Conservation (phyloP, 2,888 invertebrate genomes). For the Anticlea derivata region DNA sequence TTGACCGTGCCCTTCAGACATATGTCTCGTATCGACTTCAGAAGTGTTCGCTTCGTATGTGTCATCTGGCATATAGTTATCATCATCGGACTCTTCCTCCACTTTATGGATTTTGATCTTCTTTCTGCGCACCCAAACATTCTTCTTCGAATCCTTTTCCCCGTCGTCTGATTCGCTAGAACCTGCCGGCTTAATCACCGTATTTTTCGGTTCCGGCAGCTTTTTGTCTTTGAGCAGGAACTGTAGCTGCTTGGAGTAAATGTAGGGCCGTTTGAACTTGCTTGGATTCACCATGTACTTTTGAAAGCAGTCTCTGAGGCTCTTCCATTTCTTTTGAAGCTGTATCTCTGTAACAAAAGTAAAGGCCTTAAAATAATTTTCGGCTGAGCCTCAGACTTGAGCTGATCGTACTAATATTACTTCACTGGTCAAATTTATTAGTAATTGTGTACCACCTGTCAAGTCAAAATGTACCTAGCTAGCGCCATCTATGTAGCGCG, state of each 20-base stretch:
- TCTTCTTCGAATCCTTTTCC: constrained; percentile 26
- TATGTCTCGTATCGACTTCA: constrained; percentile 4
- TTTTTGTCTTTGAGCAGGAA: constrained; percentile 62
- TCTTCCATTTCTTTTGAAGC: constrained; percentile 79
- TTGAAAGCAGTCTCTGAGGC: constrained; percentile 71
- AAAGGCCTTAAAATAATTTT: background rate
- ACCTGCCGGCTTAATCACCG: constrained; percentile 28
- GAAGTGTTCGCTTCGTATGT: constrained; percentile 6
- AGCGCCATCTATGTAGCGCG: constrained; percentile 38
- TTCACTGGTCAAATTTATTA: no score
- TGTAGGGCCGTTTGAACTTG: constrained; percentile 64
- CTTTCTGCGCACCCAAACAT: constrained; percentile 56
- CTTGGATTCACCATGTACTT: constrained; percentile 66
- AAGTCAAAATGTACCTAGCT: background rate
- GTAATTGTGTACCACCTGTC: no score
- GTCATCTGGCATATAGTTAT: constrained; percentile 35
- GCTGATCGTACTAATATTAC: no score
- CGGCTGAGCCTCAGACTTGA: no score
- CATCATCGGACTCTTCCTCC: constrained; percentile 56
- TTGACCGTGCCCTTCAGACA: constrained; percentile 42
- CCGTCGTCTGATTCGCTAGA: constrained; percentile 60
- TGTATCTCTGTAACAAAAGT: constrained; percentile 66
- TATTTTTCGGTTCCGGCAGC: constrained; percentile 27
- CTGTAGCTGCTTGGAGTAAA: constrained; percentile 64
- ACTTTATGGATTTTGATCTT: constrained; percentile 54